Evolutionary conservation across 2,797 vertebrate species (phyloP), one percentile per base, ranked within the genome.

Genomic region (Micropoecilia bifurca): DNA sequence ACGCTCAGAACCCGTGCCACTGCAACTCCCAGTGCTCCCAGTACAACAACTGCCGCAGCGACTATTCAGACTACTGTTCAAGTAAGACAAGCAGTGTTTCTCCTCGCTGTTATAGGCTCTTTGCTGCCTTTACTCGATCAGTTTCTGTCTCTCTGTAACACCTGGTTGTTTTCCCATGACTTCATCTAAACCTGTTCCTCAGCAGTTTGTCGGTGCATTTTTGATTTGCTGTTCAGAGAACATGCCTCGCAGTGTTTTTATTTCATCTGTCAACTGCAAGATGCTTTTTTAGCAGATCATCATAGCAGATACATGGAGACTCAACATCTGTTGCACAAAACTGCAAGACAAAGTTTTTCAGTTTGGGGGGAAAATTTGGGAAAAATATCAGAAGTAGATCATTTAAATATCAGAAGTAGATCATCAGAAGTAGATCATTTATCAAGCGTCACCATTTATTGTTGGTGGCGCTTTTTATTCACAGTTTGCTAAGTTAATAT

Each of bases 1-100:
- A 94, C 78, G 74, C 81, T 73, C 84, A 91, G 69, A 94, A 95
- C 66, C 0, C 88, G 50, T 95, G 95, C 78, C 93, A 95, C 90
- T 95, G 93, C 82, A 93, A 95, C 89, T 85, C 88, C 76, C 83
- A 89, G 80, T 95, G 93, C 39, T 0, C 20, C 39, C 55, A 90
- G 48, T 16, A 90, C 81, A 83, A 86, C 3, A 93, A 95, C 89
- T 94, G 93, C 85, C 95, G 94, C 89, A 85, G 66, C 2, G 87
- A 96, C 91, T 94, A 89, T 61, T 2, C 71, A 61, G 0, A 83
- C 1, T 53, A 91, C 47, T 95, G 93, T 81, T 73, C 72, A 41
- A 20, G 83, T 92, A 76, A 89, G 86, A 69, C 14, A 43, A 68
- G 48, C 20, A 25, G 68, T 0, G 7, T 71, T 33, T 48, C 4